Percentiles rank a stretch among this genome's conserved stretches.
Conservation (phyloP, 2,113 vertebrate species). For the Caranx ignobilis region DNA sequence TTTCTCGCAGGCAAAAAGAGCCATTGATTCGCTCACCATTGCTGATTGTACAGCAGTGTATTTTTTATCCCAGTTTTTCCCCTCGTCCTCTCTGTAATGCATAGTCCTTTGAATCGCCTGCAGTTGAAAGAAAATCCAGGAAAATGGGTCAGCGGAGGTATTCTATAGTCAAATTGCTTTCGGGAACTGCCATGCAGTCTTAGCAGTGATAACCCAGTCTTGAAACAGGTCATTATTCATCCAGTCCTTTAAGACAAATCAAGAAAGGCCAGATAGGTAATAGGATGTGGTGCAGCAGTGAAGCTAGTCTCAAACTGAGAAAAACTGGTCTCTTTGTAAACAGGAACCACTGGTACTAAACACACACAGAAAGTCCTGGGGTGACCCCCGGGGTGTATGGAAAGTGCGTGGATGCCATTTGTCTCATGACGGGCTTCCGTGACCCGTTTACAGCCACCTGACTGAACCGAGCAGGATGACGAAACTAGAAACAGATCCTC, state of each 20-base stretch:
- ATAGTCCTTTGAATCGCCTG: conserved; percentile 57
- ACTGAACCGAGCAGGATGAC: conserved; percentile 24
- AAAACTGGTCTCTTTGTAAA: conserved; percentile 10
- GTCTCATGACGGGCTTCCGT: conserved; percentile 28
- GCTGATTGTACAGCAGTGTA: conserved; percentile 32
- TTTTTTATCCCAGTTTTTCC: conserved; percentile 51
- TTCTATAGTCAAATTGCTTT: conserved; percentile 64
- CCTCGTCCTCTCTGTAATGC: conserved; percentile 49
- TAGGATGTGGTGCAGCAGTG: not conserved
- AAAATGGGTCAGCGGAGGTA: conserved; percentile 77
- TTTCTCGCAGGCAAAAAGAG: conserved; percentile 45
- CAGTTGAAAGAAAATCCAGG: conserved; percentile 67
- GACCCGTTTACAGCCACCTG: conserved; percentile 28
- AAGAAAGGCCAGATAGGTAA: conserved; percentile 11
- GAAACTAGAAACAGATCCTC: conserved; percentile 59
- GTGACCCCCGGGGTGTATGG: conserved; percentile 8
- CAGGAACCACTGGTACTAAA: not conserved
- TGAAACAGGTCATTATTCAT: conserved; percentile 34
- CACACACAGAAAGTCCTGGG: conserved; percentile 2
- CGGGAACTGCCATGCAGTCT: conserved; percentile 39
- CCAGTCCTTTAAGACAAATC: conserved; percentile 35
- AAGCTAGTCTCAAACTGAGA: conserved; percentile 3
- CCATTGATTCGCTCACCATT: conserved; percentile 61
- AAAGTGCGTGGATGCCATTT: conserved; percentile 5
- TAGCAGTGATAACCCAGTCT: conserved; percentile 39